Conservation (phyloP, 1,140 invertebrate species). For the Orius laevigatus region DNA sequence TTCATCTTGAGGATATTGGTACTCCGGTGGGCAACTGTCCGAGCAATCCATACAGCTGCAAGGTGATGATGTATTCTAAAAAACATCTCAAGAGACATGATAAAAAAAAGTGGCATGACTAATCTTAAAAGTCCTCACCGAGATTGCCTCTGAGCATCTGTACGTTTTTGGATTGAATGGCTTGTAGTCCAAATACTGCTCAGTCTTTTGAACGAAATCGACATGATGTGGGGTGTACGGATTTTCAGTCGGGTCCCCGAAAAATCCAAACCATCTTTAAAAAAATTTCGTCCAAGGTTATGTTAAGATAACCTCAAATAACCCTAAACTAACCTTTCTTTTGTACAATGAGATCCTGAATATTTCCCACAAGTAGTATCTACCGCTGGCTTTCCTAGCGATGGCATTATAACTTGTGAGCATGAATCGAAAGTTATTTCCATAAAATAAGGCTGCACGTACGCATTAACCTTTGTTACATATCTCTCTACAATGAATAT, state of each 20-base stretch:
- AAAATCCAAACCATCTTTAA: slow-evolving; percentile 50
- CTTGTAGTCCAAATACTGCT: slow-evolving; percentile 30
- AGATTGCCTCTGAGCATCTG: slow-evolving; percentile 46
- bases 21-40: slow-evolving; percentile 53
- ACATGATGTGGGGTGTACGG: slow-evolving; percentile 67
- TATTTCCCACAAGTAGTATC: slow-evolving; percentile 63
- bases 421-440: slow-evolving; percentile 66
- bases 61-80: slow-evolving; percentile 38
- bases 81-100: background rate
- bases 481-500: slow-evolving; percentile 25
- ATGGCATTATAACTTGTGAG: slow-evolving; percentile 60
- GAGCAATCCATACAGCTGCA: slow-evolving; percentile 85
- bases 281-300: too few relatives aligned
- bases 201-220: slow-evolving; percentile 39
- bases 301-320: background rate
- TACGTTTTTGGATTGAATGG: slow-evolving; percentile 43
- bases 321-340: background rate
- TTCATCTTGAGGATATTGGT: slow-evolving; percentile 41
- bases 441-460: slow-evolving; percentile 46
- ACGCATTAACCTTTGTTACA: slow-evolving; percentile 32
- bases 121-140: slow-evolving; percentile 34
- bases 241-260: slow-evolving; percentile 46
- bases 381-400: slow-evolving; percentile 54
- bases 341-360: slow-evolving; percentile 44
- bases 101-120: background rate